A percentile compares a stretch with the other conserved stretches of the same genome.
Conservation (phyloP, 2,888 invertebrate species). For the Thymelicus lineola region DNA sequence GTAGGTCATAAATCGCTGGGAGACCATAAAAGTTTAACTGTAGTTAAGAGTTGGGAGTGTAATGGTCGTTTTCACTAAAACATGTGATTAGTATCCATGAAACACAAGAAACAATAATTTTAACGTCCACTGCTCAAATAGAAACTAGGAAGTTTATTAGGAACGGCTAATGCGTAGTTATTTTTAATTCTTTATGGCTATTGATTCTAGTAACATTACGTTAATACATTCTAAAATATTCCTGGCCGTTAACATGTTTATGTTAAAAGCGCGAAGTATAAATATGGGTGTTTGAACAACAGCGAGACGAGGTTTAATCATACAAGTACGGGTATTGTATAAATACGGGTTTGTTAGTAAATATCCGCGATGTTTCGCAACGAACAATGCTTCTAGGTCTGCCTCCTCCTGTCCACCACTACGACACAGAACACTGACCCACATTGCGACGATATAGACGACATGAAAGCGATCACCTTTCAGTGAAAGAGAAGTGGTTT, state of each 20-base stretch:
- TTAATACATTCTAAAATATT: conserved; percentile 35
- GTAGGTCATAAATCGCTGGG: conserved; percentile 20
- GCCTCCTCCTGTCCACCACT: conserved; percentile 41
- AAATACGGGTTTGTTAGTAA: conserved; percentile 66
- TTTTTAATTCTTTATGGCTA: conserved; percentile 7
- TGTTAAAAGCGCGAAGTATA: conserved; percentile 47
- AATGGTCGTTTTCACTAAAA: not conserved
- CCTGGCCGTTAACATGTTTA: conserved; percentile 36
- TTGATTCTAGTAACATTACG: conserved; percentile 22
- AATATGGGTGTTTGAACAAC: conserved; percentile 55
- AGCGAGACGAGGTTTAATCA: conserved; percentile 47
- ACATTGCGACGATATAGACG: conserved; percentile 36
- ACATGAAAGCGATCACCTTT: conserved; percentile 3
- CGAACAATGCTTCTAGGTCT: conserved; percentile 66
- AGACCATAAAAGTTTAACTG: not conserved
- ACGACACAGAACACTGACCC: conserved; percentile 42
- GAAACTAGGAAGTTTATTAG: conserved; percentile 1
- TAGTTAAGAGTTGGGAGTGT: not conserved
- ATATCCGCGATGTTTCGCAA: conserved; percentile 62
- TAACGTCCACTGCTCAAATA: not conserved
- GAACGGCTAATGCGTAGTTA: conserved; percentile 9
- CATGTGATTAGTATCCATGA: not conserved
- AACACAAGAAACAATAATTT: not conserved
- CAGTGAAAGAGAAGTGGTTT: not conserved
- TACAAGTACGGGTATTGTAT: conserved; percentile 49